phyloP scores from a whole-genome alignment of 2,888 invertebrate species.

The Acanthosepion esculentum region DNA sequence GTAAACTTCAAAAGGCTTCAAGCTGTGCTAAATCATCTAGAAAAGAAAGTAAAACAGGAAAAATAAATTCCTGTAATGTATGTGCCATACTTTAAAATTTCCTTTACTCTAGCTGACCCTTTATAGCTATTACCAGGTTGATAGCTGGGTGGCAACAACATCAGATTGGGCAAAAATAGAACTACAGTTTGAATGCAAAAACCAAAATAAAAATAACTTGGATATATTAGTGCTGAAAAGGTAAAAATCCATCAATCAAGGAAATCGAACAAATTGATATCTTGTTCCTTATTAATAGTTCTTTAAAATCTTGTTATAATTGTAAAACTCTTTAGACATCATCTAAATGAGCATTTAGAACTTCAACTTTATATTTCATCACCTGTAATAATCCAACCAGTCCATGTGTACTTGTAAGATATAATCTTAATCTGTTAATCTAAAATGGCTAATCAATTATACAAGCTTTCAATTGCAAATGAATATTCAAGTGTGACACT shows the following conservation, averaged over 20 bases:
- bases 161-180: not conserved
- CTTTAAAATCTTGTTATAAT: not conserved
- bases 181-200: not conserved
- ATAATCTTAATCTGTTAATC: too few relatives aligned
- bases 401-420: not conserved
- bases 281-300: not conserved
- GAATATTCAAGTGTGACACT: too few relatives aligned
- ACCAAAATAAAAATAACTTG: not conserved
- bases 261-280: not conserved
- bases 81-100: not conserved
- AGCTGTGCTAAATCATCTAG: not conserved
- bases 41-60: not conserved
- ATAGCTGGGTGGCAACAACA: not conserved
- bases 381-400: not conserved
- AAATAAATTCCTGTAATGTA: not conserved
- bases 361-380: not conserved
- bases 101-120: not conserved
- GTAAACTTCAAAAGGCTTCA: slow-evolving; percentile 2
- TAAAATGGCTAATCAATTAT: too few relatives aligned
- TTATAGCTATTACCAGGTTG: not conserved
- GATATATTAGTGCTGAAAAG: not conserved
- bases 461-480: too few relatives aligned
- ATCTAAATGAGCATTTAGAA: not conserved
- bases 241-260: not conserved
- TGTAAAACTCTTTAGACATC: not conserved